Evolutionary conservation across 2,888 invertebrate genomes (phyloP).

Genomic region (Lithodes maja): DNA sequence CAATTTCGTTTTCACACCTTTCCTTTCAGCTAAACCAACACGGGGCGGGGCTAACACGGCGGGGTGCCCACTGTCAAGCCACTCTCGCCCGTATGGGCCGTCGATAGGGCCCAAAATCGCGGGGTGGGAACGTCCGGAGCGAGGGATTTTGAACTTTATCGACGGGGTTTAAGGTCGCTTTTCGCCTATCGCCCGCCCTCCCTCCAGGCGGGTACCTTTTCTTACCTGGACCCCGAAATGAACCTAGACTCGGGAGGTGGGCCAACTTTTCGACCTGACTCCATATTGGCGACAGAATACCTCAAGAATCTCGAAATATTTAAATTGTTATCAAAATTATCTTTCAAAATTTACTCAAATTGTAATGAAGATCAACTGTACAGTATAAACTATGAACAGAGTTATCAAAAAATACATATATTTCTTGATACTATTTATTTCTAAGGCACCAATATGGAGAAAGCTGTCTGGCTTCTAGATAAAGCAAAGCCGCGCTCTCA

Average conservation of each 20-base stretch:
- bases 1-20: conserved; percentile 41
- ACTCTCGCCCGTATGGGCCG: conserved; percentile 23
- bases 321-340: too few relatives aligned
- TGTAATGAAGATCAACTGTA: too few relatives aligned
- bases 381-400: too few relatives aligned
- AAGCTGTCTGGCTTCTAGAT: too few relatives aligned
- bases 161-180: conserved; percentile 6
- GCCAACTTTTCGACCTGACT: too few relatives aligned
- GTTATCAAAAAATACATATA: too few relatives aligned
- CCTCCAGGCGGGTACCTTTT: conserved; percentile 14
- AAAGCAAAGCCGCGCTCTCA: too few relatives aligned
- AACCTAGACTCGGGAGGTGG: not conserved
- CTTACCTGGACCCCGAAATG: conserved; percentile 10
- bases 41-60: conserved; percentile 30
- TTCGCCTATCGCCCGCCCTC: conserved; percentile 7
- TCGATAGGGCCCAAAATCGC: conserved; percentile 19
- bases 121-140: not conserved
- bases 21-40: conserved; percentile 43
- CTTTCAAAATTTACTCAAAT: too few relatives aligned
- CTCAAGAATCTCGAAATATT: too few relatives aligned
- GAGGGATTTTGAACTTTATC: conserved; percentile 6
- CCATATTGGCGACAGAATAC: too few relatives aligned
- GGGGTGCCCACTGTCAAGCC: conserved; percentile 10
- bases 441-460: too few relatives aligned
- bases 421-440: too few relatives aligned